phyloP scores from a whole-genome alignment of 2,888 invertebrate species.

The Xestia c-nigrum region DNA sequence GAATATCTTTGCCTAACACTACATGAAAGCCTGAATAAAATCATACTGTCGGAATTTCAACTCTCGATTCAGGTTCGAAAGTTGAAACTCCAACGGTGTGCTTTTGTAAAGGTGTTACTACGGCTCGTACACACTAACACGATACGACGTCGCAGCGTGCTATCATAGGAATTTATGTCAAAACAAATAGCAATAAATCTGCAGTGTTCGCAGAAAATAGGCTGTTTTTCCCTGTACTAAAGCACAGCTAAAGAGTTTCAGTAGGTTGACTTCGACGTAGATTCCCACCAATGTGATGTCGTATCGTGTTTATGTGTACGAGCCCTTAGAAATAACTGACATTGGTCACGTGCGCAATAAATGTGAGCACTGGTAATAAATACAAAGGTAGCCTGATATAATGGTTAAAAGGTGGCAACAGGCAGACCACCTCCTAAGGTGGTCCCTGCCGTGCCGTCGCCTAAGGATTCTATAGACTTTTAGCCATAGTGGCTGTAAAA shows the following conservation, averaged over 20 bases:
- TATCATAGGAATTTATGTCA: too few species aligned
- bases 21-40: background rate
- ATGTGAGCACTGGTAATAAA: background rate
- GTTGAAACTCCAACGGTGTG: background rate
- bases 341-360: background rate
- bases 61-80: background rate
- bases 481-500: background rate
- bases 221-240: too few species aligned
- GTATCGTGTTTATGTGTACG: too few species aligned
- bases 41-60: background rate
- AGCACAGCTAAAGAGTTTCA: too few species aligned
- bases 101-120: background rate
- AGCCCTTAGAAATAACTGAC: background rate
- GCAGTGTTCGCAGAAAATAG: too few species aligned
- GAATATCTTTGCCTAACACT: background rate
- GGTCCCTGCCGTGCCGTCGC: background rate
- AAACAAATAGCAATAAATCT: too few species aligned
- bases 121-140: too few species aligned
- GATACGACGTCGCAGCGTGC: too few species aligned
- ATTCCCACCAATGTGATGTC: too few species aligned
- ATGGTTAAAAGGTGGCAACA: background rate
- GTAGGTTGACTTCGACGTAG: too few species aligned
- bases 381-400: background rate
- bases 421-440: background rate
- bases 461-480: background rate